A percentile compares a stretch with the other conserved stretches of the same genome.
Conservation (phyloP, 2,888 invertebrate genomes). For the Fissipunctia ypsillon region DNA sequence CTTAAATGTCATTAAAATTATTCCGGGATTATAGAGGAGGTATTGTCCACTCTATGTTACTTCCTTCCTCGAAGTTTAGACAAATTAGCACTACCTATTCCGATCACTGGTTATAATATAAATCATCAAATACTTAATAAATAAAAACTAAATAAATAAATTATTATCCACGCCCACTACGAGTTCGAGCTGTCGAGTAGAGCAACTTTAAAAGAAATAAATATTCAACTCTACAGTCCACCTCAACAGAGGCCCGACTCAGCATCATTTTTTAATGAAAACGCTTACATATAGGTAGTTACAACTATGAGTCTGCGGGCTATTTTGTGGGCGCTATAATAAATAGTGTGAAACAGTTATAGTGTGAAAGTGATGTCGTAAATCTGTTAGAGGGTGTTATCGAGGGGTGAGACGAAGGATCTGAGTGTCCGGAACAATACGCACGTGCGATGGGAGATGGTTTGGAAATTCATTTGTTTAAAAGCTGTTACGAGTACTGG, state of each 20-base stretch:
- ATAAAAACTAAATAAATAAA: too few species aligned
- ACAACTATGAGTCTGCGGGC: constrained; percentile 1
- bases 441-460: neutral
- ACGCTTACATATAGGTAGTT: constrained; percentile 4
- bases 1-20: too few species aligned
- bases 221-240: neutral
- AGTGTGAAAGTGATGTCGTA: constrained; percentile 53
- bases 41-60: too few species aligned
- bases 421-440: constrained; percentile 21
- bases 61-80: too few species aligned
- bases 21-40: too few species aligned
- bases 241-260: constrained; percentile 5
- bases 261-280: constrained; percentile 44
- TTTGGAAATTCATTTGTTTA: constrained; percentile 12
- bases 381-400: constrained; percentile 29
- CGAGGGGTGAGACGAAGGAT: constrained; percentile 26
- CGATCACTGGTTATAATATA: too few species aligned
- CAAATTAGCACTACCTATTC: too few species aligned
- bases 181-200: too few species aligned
- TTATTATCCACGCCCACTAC: too few species aligned
- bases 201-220: neutral
- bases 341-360: constrained; percentile 43
- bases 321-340: constrained; percentile 24
- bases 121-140: too few species aligned
- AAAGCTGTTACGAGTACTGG: neutral